These are phyloP conservation scores for Aethina tumida DNA, from an alignment of 1,140 invertebrate genomes.

Conservation along the genomic window DNA sequence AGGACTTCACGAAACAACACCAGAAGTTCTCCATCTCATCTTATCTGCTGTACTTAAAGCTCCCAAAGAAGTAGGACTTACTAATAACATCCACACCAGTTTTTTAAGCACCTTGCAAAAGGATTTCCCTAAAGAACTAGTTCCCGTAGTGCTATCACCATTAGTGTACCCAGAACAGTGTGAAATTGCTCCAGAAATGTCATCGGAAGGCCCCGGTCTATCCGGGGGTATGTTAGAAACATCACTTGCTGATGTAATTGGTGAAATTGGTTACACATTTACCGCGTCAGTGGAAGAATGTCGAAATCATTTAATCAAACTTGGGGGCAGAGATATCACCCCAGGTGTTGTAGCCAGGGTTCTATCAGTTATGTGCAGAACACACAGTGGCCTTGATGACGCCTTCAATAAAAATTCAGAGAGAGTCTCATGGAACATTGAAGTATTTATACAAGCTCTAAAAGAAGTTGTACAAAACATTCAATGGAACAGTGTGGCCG, in stretches of 20 bases:
- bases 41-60: conserved; percentile 51
- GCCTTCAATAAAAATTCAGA: conserved; percentile 45
- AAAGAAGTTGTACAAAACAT: conserved; percentile 81
- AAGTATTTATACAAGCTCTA: conserved; percentile 81
- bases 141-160: conserved; percentile 80
- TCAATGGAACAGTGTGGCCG: conserved; percentile 86
- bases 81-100: conserved; percentile 61
- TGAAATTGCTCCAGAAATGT: conserved; percentile 59
- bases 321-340: conserved; percentile 62
- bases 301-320: conserved; percentile 66
- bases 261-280: conserved; percentile 80
- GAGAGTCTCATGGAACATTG: conserved; percentile 79
- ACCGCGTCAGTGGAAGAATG: conserved; percentile 84
- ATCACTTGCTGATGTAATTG: conserved; percentile 71
- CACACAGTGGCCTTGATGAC: conserved; percentile 63
- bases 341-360: conserved; percentile 75
- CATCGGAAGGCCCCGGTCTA: conserved; percentile 39
- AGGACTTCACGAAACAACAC: conserved; percentile 77
- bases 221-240: conserved; percentile 56
- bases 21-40: conserved; percentile 79
- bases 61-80: conserved; percentile 48
- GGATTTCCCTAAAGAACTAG: conserved; percentile 79
- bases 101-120: conserved; percentile 71
- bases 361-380: conserved; percentile 77
- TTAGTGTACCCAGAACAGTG: conserved; percentile 71